Evolutionary conservation across 2,797 vertebrate species (phyloP).

Genomic region (Clarias platycephalus): DNA sequence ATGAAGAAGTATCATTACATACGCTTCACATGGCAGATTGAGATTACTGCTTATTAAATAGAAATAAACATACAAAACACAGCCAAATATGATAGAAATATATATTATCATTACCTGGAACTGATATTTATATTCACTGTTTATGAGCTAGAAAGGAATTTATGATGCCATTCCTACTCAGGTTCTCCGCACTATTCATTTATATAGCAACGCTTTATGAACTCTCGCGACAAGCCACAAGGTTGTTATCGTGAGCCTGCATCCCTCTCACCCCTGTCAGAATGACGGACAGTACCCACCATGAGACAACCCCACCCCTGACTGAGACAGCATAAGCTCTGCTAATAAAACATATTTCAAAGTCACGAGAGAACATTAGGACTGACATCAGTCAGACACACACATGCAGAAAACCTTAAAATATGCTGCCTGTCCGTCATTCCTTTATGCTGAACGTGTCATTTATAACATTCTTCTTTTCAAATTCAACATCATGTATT

Average conservation of each 20-base stretch:
- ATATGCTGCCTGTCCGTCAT: neutral
- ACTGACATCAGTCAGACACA: slow-evolving; percentile 39
- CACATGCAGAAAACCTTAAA: slow-evolving; percentile 1
- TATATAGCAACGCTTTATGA: slow-evolving; percentile 53
- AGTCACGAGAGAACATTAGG: slow-evolving; percentile 50
- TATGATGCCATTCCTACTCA: slow-evolving; percentile 19
- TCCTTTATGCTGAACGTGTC: neutral
- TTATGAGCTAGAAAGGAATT: neutral
- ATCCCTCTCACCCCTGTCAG: slow-evolving; percentile 46
- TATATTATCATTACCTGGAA: neutral
- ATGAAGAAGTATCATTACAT: neutral
- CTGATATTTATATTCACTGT: neutral
- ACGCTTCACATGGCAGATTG: neutral
- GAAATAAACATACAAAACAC: neutral
- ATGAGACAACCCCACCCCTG: slow-evolving; percentile 33
- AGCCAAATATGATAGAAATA: neutral
- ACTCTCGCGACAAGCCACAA: slow-evolving; percentile 54
- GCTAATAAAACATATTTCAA: slow-evolving; percentile 56
- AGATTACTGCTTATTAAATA: neutral
- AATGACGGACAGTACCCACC: slow-evolving; percentile 43
- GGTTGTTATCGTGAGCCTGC: slow-evolving; percentile 51
- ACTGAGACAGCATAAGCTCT: slow-evolving; percentile 24
- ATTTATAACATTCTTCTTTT: neutral
- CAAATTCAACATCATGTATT: neutral
- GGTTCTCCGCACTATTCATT: slow-evolving; percentile 50